phyloP scores from a whole-genome alignment of 2,113 vertebrate species.

The Puffinus mauretanicus region DNA sequence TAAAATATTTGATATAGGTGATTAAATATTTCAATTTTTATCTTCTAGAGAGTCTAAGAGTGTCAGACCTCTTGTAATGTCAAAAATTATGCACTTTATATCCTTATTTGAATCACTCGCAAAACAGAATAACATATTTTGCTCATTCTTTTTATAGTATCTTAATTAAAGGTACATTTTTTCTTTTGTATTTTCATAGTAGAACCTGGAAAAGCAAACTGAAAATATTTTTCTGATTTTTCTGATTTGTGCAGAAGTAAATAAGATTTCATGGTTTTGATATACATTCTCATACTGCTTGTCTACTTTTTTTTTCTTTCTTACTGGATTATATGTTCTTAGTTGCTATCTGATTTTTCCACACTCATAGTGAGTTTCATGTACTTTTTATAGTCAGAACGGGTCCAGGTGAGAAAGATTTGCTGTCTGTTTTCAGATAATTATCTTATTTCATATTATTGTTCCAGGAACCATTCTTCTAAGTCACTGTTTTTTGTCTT shows the following conservation, averaged over 20 bases:
- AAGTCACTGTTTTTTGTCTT: neutral
- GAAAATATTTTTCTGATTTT: neutral
- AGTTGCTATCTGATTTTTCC: neutral
- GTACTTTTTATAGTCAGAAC: neutral
- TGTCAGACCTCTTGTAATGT: neutral
- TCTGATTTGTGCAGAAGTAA: neutral
- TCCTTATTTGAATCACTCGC: neutral
- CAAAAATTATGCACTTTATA: neutral
- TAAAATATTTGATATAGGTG: neutral
- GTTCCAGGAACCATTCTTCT: neutral
- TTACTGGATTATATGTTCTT: neutral
- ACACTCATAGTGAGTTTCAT: neutral
- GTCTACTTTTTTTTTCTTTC: neutral
- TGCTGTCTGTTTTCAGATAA: neutral
- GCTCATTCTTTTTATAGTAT: neutral
- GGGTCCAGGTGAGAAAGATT: neutral
- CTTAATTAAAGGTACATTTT: neutral
- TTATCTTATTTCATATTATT: neutral
- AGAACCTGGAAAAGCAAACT: neutral
- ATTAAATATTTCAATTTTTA: neutral
- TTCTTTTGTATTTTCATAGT: neutral
- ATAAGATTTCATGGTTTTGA: neutral
- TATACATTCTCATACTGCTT: neutral
- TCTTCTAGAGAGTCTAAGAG: neutral
- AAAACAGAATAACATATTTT: neutral